phyloP scores from a whole-genome alignment of 1,140 invertebrate species.

The Drosophila mauritiana region DNA sequence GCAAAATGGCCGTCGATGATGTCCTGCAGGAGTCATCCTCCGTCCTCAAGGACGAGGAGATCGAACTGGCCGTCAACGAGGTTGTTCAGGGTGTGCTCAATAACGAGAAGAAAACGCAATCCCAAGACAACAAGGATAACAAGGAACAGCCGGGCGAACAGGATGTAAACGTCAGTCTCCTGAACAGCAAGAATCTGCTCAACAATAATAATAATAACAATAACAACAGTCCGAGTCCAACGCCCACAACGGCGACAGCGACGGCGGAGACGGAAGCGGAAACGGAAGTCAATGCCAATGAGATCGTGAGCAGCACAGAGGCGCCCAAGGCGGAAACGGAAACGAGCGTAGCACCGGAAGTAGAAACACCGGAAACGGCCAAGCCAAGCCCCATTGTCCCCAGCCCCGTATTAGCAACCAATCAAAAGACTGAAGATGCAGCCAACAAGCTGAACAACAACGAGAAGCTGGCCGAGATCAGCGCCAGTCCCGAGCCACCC shows the following conservation, averaged over 20 bases:
- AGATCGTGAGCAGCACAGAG: constrained; percentile 41
- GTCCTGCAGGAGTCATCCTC: constrained; percentile 84
- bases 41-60: constrained; percentile 86
- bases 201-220: constrained; percentile 70
- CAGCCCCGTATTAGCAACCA: constrained; percentile 55
- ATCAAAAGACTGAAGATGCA: constrained; percentile 76
- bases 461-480: constrained; percentile 48
- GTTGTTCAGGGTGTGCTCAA: constrained; percentile 84
- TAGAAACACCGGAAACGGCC: constrained; percentile 15
- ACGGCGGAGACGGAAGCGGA: constrained; percentile 13
- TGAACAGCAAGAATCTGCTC: constrained; percentile 80
- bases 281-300: constrained; percentile 65
- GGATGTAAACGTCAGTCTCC: constrained; percentile 65
- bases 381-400: constrained; percentile 23
- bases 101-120: constrained; percentile 70
- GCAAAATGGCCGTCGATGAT: constrained; percentile 78
- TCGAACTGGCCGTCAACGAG: constrained; percentile 85
- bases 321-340: constrained; percentile 11
- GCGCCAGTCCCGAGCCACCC: background rate
- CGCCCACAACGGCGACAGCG: constrained; percentile 5
- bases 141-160: constrained; percentile 7
- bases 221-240: constrained; percentile 39
- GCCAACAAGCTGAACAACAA: constrained; percentile 79
- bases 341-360: constrained; percentile 2
- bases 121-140: constrained; percentile 6